Base-by-base conservation (phyloP, 2,797 vertebrate genomes). In the Micrastur ruficollis region DNA sequence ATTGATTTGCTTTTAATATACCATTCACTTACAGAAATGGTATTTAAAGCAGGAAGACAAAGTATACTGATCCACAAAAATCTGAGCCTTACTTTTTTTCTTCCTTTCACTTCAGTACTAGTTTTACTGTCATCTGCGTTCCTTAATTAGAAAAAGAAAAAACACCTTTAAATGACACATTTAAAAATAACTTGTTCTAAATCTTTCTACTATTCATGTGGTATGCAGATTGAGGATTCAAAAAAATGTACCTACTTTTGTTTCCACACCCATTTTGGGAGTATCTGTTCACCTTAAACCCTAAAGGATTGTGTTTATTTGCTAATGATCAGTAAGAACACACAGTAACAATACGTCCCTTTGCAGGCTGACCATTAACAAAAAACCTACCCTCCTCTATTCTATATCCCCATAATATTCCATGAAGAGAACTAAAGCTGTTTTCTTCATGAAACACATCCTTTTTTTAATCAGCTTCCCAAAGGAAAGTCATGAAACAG, bases 61-160 rank as follows among this genome's bases (percentile, higher is more conserved):
- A 8, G 8, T 53, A 27, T 58, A 38, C 14, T 71, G 47, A 81
- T 19, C 36, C 52, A 90, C n/a, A 81, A 50, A 94, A 89, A 82
- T 20, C 17, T 62, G 32, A 90, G 23, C 36, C 91, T 95, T 97
- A 98, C 98, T 91, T 92, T 97, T 95, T 97, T 96, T 32, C 70
- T 83, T 93, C 47, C 55, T 82, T 97, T 97, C 53, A 68, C 63
- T 96, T 93, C 92, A 46, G 61, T n/a, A 79, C 49, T 85, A 65
- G 68, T 46, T 96, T 97, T 96, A 56, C 18, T 40, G 52, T 94
- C 84, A 81, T 42, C 40, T 68, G 82, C 62, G 23, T 65, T 97
- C 91, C 95, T 98, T 95, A 82, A 91, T 86, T 7, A 87, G 95
- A 75, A 95, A 96, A 96, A 81, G 11, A 79, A 95, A 92, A 80